Evolutionary conservation across 1,140 invertebrate genomes (phyloP), one percentile per base, ranked within the genome.

Genomic region (Stegodyphus dumicola): DNA sequence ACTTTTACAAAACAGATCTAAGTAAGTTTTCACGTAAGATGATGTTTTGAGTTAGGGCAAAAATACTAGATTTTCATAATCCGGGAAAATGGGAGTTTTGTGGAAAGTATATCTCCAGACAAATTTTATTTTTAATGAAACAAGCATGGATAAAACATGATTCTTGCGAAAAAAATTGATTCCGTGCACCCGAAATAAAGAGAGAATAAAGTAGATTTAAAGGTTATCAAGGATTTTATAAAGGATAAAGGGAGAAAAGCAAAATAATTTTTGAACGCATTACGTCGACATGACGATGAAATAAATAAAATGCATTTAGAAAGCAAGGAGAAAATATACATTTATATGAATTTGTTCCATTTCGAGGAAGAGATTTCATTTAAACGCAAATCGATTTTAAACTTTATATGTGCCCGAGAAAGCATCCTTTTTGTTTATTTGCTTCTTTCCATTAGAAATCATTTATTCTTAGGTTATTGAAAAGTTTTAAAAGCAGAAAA

Each of bases 381-480:
- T 76, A 76, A 76, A 76, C 74, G 74, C 74, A 76, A 76, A 76
- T 76, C 74, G 74, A 76, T 76, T 76, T 56, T 15, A 67, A 67
- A 67, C 11, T 17, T 18, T 67, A n/a, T 18, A n/a, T 76, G 3
- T 76, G 17, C 52, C 7, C 5, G 51, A 76, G 56, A 76, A 65
- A 60, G 49, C 65, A 76, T 64, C 74, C 52, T 64, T 76, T 76
- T n/a, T 64, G 74, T 76, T 64, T 49, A 56, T 76, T 76, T 60
- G 74, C 65, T 76, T 76, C 49, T 60, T 76, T 76, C 18, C 74
- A 76, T 76, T 76, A 76, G 74, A 76, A 76, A 76, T 65, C 74
- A 76, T 76, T 76, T 76, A 76, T 76, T 76, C 56, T 33, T 60
- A 7, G 56, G 54, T 76, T 76, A 76, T 76, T 76, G 74, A 76